Conservation (phyloP, 2,797 vertebrate genomes). For the Lindbergichthys nudifrons region DNA sequence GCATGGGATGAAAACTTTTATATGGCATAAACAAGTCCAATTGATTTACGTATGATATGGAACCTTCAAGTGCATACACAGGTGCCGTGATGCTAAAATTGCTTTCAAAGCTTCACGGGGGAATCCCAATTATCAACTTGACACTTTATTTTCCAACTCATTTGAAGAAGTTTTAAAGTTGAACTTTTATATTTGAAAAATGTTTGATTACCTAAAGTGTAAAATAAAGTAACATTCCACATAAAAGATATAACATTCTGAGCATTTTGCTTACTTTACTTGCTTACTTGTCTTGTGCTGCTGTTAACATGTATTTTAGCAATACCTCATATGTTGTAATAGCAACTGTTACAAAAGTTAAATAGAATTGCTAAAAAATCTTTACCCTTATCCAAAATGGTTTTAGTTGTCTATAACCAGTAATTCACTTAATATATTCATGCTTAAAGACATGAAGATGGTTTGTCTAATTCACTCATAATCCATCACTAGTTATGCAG, state of each 20-base stretch:
- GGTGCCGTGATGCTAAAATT: background rate
- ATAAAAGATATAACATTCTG: background rate
- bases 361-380: background rate
- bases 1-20: background rate
- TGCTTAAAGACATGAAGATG: background rate
- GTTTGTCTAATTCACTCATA: conserved; percentile 22
- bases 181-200: background rate
- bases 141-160: background rate
- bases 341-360: background rate
- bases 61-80: background rate
- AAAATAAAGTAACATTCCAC: background rate
- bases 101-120: background rate
- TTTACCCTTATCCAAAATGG: background rate
- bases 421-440: conserved; percentile 1
- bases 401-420: background rate
- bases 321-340: background rate
- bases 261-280: background rate
- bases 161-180: background rate
- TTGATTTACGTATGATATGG: background rate
- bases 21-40: background rate
- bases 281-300: background rate
- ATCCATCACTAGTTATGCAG: conserved; percentile 10
- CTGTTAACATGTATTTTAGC: background rate
- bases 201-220: background rate
- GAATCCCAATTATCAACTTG: background rate